Conservation (phyloP, 2,797 vertebrate genomes). For the Darevskia nairensis region DNA sequence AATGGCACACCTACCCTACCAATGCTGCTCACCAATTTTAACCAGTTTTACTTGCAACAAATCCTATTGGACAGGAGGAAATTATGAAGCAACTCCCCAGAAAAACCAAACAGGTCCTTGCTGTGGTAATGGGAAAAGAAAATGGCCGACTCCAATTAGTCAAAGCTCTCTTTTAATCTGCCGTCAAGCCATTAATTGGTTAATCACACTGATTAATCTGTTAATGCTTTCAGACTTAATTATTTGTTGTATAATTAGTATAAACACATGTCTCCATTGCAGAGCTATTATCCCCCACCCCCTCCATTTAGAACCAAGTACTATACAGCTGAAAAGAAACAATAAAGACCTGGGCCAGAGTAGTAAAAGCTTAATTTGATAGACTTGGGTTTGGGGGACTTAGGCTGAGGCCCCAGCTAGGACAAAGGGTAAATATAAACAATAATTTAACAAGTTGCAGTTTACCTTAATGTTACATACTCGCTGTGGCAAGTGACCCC, state of each 20-base stretch:
- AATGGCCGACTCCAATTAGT: neutral
- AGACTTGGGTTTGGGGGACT: neutral
- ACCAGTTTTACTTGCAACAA: neutral
- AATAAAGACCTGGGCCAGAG: neutral
- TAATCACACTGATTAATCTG: slow-evolving; percentile 22
- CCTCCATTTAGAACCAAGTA: neutral
- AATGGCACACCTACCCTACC: neutral
- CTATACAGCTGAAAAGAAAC: neutral
- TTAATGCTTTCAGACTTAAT: slow-evolving; percentile 10
- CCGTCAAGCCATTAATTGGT: neutral
- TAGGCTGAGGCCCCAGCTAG: neutral
- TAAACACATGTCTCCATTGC: neutral
- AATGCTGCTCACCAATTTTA: neutral
- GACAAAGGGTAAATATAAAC: neutral
- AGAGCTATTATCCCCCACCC: neutral
- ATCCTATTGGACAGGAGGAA: neutral
- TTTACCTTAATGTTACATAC: neutral
- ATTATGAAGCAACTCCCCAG: neutral
- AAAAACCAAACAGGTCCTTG: neutral
- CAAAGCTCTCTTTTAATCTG: neutral
- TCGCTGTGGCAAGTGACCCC: neutral
- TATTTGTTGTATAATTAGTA: slow-evolving; percentile 8
- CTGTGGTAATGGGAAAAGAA: neutral
- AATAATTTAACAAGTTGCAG: neutral
- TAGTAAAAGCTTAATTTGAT: neutral